Evolutionary conservation across 2,113 vertebrate species (phyloP).

Genomic region (Eublepharis macularius): DNA sequence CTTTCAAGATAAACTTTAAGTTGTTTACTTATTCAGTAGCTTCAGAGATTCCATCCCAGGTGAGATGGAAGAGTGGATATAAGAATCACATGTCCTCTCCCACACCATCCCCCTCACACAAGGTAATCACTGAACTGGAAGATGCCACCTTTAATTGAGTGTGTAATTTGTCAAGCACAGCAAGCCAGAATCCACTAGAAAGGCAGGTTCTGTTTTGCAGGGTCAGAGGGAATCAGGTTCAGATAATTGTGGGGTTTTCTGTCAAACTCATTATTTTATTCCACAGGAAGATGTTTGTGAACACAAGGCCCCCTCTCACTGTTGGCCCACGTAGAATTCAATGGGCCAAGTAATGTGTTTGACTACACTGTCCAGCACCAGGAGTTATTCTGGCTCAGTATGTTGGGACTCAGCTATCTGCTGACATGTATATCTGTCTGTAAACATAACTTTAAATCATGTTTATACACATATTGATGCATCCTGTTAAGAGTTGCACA

Average conservation of each 20-base stretch:
- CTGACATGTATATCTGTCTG: neutral
- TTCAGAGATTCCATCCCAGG: neutral
- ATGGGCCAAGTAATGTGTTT: neutral
- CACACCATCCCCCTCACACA: neutral
- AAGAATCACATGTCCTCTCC: neutral
- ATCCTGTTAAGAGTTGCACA: conserved; percentile 8
- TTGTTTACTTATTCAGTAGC: neutral
- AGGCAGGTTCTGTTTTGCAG: neutral
- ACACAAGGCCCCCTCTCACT: neutral
- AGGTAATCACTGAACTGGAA: neutral
- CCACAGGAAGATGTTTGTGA: neutral
- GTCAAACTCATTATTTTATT: neutral
- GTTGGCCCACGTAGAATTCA: neutral
- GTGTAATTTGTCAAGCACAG: neutral
- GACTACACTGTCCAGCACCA: neutral
- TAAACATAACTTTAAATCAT: neutral
- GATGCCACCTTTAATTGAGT: neutral
- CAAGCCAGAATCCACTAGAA: neutral
- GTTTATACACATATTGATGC: neutral
- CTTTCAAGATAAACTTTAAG: neutral
- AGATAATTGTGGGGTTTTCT: neutral
- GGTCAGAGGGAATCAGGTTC: neutral
- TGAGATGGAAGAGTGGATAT: neutral
- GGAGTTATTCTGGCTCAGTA: neutral
- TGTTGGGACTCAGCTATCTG: neutral